These are phyloP conservation scores for Polyommatus iphigenia DNA, from an alignment of 2,888 invertebrate genomes.

Conservation along the genomic window DNA sequence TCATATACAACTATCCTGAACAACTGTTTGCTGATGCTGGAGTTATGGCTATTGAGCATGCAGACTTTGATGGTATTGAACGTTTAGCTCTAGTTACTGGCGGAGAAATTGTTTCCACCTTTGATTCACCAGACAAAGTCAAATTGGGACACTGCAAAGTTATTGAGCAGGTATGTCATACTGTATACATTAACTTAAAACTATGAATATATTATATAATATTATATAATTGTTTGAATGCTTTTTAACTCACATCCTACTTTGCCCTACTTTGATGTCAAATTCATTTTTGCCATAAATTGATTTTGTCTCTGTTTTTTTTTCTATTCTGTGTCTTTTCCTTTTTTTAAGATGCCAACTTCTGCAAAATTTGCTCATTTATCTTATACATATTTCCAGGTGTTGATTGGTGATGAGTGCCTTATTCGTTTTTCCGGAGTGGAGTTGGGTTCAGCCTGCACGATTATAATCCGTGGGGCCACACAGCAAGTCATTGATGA, in stretches of 20 bases:
- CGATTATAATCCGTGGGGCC: slow-evolving; percentile 97
- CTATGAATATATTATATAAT: too few species aligned
- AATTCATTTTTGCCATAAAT: too few species aligned
- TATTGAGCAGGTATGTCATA: slow-evolving; percentile 89
- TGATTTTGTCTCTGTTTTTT: background rate
- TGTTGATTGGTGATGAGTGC: slow-evolving; percentile 99
- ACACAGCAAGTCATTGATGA: slow-evolving; percentile 98
- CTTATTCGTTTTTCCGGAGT: slow-evolving; percentile 97
- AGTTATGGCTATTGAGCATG: slow-evolving; percentile 99
- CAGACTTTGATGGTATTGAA: slow-evolving; percentile 99
- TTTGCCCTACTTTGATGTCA: too few species aligned
- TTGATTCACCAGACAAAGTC: slow-evolving; percentile 94
- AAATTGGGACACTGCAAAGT: slow-evolving; percentile 96
- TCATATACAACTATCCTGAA: slow-evolving; percentile 99
- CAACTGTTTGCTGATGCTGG: slow-evolving; percentile 99
- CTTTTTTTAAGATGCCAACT: background rate
- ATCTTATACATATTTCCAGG: slow-evolving; percentile 53
- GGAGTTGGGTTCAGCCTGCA: slow-evolving; percentile 97
- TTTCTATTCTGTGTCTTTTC: background rate
- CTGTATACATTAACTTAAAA: background rate
- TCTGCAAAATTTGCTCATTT: background rate
- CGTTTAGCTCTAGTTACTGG: slow-evolving; percentile 97
- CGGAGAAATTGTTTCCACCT: slow-evolving; percentile 99
- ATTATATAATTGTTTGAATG: too few species aligned
- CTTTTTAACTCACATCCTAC: background rate